Evolutionary conservation across 2,888 invertebrate genomes (phyloP).

Genomic region (Ennomos quercinarius): DNA sequence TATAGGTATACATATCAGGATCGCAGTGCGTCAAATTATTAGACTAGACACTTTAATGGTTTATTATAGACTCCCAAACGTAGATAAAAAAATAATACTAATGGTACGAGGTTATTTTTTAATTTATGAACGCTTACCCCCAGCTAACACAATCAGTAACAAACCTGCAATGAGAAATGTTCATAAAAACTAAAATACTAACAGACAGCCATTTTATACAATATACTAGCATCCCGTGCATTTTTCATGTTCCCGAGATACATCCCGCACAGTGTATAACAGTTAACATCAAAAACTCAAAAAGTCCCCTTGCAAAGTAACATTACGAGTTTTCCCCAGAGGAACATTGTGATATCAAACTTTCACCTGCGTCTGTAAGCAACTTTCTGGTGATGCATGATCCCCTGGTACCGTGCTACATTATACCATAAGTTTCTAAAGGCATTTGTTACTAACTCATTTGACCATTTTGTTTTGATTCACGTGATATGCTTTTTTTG

Average conservation of each 20-base stretch:
- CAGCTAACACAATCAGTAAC: too few species aligned
- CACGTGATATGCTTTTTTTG: constrained; percentile 1
- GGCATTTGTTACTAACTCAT: constrained; percentile 10
- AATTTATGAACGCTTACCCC: too few species aligned
- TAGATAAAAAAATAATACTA: too few species aligned
- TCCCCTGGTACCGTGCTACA: constrained; percentile 45
- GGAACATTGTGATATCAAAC: constrained; percentile 54
- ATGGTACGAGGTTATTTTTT: too few species aligned
- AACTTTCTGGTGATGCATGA: constrained; percentile 53
- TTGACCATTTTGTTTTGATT: constrained; percentile 12
- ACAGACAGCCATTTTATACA: too few species aligned
- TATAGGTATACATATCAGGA: too few species aligned
- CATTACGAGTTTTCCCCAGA: constrained; percentile 50
- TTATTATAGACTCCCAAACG: too few species aligned
- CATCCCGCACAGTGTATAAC: constrained; percentile 9
- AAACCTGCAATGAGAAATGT: too few species aligned
- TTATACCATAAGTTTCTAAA: constrained; percentile 24
- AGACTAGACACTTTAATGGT: too few species aligned
- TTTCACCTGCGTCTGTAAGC: constrained; percentile 48
- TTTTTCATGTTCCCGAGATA: constrained; percentile 10
- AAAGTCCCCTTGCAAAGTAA: constrained; percentile 48
- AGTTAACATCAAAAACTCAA: constrained; percentile 39
- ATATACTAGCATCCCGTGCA: too few species aligned
- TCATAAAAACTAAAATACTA: too few species aligned
- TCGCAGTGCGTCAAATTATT: too few species aligned